Percentiles rank a stretch among this genome's conserved stretches.
Conservation (phyloP, 2,113 vertebrate genomes). For the Illadopsis cleaveri region DNA sequence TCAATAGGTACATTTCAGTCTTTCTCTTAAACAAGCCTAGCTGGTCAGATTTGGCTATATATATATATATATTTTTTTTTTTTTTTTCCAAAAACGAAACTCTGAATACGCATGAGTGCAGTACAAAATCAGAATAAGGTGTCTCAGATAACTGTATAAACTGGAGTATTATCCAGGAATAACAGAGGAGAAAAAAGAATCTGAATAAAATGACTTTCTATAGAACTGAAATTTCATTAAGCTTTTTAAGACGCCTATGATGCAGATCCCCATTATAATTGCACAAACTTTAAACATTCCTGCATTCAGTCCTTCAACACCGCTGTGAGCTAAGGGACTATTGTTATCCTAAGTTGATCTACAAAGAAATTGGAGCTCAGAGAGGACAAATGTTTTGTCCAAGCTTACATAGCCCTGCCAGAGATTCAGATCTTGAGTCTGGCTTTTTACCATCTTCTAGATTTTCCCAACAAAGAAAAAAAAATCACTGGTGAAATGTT, state of each 20-base stretch:
- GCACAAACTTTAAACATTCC: background rate
- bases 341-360: background rate
- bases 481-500: background rate
- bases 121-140: background rate
- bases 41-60: background rate
- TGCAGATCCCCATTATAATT: background rate
- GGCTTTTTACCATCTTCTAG: background rate
- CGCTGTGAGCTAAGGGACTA: background rate
- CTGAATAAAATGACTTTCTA: background rate
- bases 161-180: background rate
- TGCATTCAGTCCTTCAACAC: background rate
- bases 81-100: background rate
- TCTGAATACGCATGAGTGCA: background rate
- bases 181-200: background rate
- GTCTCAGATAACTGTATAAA: background rate
- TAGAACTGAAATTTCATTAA: background rate
- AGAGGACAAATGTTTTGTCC: background rate
- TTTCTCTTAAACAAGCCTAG: background rate
- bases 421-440: background rate
- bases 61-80: too few relatives aligned
- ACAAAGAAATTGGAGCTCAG: background rate
- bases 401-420: background rate
- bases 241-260: background rate
- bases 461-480: background rate
- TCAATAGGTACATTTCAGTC: background rate